Evolutionary conservation across 2,888 invertebrate species (phyloP).

Genomic region (Tipula vernalis): DNA sequence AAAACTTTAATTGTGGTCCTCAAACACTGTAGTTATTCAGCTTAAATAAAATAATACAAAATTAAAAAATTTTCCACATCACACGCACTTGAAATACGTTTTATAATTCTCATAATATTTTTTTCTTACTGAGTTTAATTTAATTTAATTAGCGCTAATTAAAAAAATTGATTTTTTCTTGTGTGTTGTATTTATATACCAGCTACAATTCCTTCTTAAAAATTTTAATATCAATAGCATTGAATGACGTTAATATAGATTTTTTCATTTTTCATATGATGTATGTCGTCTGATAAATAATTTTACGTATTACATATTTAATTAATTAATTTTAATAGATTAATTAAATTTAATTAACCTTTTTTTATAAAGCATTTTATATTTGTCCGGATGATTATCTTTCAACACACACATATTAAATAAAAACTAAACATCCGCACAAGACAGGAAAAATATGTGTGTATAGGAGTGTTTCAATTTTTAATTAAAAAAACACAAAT

Average conservation of each 20-base stretch:
- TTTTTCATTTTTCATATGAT: not conserved
- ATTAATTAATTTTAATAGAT: constrained; percentile 6
- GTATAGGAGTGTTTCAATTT: not conserved
- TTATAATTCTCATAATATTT: not conserved
- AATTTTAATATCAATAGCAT: not conserved
- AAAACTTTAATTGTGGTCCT: not conserved
- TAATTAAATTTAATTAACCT: constrained; percentile 8
- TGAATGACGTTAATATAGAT: constrained; percentile 4
- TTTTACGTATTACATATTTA: not conserved
- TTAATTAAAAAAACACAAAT: constrained; percentile 6
- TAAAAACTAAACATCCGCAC: not conserved
- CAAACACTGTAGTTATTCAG: not conserved
- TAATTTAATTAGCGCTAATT: constrained; percentile 8
- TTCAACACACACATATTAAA: not conserved
- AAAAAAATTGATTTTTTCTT: constrained; percentile 8
- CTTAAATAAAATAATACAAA: not conserved
- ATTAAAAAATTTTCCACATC: not conserved
- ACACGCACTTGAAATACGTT: not conserved
- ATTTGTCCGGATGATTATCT: not conserved
- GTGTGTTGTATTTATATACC: not conserved
- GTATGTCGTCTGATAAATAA: not conserved
- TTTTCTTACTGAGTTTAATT: not conserved
- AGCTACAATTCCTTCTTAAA: not conserved
- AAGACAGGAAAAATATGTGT: not conserved
- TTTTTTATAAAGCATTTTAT: not conserved